These are phyloP conservation scores for Lepilemur septentrionalis DNA, from an alignment of 2,797 vertebrate species.

Conservation along the genomic window DNA sequence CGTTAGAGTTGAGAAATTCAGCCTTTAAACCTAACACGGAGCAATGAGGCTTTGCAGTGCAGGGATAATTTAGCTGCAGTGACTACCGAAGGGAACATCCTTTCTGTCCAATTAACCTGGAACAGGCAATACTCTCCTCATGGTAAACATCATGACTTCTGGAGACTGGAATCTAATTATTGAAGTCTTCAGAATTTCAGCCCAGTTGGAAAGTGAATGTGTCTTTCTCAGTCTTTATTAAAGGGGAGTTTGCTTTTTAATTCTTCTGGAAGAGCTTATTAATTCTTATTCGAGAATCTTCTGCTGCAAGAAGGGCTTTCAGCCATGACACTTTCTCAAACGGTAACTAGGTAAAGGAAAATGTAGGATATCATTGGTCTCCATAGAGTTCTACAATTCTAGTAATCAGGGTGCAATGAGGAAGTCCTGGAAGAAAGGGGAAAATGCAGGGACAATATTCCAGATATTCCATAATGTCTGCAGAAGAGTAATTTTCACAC, in stretches of 20 bases:
- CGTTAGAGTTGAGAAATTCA: not conserved
- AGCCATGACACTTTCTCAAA: not conserved
- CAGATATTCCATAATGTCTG: not conserved
- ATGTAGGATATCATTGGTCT: not conserved
- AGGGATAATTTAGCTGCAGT: not conserved
- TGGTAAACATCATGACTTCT: conserved; percentile 57
- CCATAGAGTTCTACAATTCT: not conserved
- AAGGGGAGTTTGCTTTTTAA: not conserved
- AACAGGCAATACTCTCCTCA: conserved; percentile 29
- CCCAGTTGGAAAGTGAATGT: conserved; percentile 40
- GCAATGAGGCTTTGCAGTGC: rapidly evolving
- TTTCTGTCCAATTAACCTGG: conserved; percentile 59
- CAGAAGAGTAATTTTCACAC: not conserved
- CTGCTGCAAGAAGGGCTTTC: not conserved
- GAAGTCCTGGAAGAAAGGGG: not conserved
- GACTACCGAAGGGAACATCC: conserved; percentile 16
- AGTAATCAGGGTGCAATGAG: not conserved
- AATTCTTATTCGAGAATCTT: not conserved
- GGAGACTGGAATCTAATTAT: conserved; percentile 65
- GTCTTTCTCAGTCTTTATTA: conserved; percentile 27
- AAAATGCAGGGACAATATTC: not conserved
- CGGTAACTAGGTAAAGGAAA: not conserved
- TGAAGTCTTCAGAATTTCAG: conserved; percentile 66
- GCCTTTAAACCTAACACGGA: not conserved
- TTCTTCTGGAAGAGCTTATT: conserved; percentile 41